These are phyloP conservation scores for Lymantria monacha DNA, from an alignment of 2,888 invertebrate genomes.

Conservation along the genomic window DNA sequence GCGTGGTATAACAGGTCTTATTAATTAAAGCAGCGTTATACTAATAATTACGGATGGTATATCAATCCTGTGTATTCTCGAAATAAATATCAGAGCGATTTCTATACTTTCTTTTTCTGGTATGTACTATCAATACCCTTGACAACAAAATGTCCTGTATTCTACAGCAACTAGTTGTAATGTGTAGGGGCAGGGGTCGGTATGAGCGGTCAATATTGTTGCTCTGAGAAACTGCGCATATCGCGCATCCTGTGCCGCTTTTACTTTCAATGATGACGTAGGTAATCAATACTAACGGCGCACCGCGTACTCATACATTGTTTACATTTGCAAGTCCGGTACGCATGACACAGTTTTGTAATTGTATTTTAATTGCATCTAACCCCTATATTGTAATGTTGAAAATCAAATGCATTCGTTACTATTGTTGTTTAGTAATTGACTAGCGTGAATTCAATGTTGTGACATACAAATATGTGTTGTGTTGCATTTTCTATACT, in stretches of 20 bases:
- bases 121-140: too few species aligned
- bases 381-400: background rate
- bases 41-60: too few species aligned
- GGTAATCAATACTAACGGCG: constrained; percentile 8
- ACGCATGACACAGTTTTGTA: background rate
- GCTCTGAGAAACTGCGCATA: constrained; percentile 14
- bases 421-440: background rate
- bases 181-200: constrained; percentile 18
- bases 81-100: background rate
- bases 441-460: too few species aligned
- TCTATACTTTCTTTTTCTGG: too few species aligned
- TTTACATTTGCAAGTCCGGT: background rate
- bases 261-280: constrained; percentile 32
- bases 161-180: constrained; percentile 8
- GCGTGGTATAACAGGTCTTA: too few species aligned
- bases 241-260: constrained; percentile 22
- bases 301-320: background rate
- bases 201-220: constrained; percentile 24
- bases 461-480: too few species aligned
- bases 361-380: background rate
- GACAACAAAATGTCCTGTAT: background rate
- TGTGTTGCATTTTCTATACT: too few species aligned
- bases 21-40: too few species aligned
- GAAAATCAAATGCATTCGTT: background rate
- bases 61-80: background rate